These are phyloP conservation scores for Ceuthmochares aereus DNA, from an alignment of 2,113 vertebrate genomes.

Conservation along the genomic window DNA sequence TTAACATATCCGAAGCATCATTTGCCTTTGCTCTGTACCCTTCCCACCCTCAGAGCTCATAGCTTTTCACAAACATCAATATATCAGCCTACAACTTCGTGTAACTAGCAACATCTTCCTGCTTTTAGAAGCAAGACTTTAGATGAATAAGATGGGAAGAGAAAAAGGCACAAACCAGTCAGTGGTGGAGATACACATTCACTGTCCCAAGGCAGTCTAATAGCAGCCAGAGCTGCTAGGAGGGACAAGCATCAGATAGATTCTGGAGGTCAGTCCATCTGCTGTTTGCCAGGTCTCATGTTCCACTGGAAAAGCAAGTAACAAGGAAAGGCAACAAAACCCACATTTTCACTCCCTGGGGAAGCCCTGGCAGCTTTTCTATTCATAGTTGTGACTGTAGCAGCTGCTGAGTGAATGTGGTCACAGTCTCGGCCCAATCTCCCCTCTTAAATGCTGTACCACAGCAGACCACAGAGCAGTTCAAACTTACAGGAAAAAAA, in stretches of 20 bases:
- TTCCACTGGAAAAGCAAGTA: neutral
- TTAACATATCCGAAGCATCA: neutral
- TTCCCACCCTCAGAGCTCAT: neutral
- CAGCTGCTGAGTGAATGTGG: neutral
- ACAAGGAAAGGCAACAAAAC: neutral
- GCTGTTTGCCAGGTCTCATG: neutral
- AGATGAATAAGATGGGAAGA: neutral
- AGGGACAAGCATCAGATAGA: neutral
- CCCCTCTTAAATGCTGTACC: accelerated
- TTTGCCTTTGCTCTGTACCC: neutral
- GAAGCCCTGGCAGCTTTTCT: neutral
- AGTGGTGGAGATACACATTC: neutral
- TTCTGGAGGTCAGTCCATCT: neutral
- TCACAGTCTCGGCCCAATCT: neutral
- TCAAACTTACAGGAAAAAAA: neutral
- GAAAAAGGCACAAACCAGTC: neutral
- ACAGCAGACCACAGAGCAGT: neutral
- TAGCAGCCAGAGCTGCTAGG: neutral
- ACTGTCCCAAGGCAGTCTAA: neutral
- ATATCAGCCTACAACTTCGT: neutral
- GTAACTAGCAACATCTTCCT: neutral
- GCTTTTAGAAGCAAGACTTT: neutral
- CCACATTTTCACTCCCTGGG: neutral
- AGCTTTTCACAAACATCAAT: neutral
- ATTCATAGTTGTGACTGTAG: neutral